Evolutionary conservation across 2,797 vertebrate species (phyloP).

Genomic region (Amazonetta brasiliensis): DNA sequence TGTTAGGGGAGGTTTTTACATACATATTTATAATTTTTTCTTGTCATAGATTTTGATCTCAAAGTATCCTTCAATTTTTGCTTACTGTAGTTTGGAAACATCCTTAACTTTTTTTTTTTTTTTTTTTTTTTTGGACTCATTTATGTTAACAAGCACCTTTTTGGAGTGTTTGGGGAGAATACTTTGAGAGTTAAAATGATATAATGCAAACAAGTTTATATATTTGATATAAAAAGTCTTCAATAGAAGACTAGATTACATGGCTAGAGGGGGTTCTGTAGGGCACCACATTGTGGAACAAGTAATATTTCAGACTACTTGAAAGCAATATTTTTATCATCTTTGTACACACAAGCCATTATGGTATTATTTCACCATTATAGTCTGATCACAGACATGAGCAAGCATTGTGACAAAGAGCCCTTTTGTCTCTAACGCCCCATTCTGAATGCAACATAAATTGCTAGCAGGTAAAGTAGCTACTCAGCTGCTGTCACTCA

Average conservation of each 20-base stretch:
- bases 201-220: background rate
- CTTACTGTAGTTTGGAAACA: background rate
- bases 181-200: background rate
- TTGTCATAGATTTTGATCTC: background rate
- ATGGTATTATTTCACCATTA: background rate
- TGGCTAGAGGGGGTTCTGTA: fast-evolving
- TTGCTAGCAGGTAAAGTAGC: background rate
- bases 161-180: background rate
- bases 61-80: background rate
- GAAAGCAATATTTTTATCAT: background rate
- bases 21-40: background rate
- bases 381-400: background rate
- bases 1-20: background rate
- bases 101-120: background rate
- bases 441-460: background rate
- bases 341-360: background rate
- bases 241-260: background rate
- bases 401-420: background rate
- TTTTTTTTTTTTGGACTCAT: background rate
- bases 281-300: background rate
- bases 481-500: background rate
- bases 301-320: background rate
- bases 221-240: background rate
- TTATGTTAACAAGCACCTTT: background rate
- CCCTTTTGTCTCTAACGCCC: background rate